A percentile compares a stretch with the other conserved stretches of the same genome.
Evolutionary conservation across 2,113 vertebrate genomes (phyloP).

Genomic region (Perognathus longimembris): DNA sequence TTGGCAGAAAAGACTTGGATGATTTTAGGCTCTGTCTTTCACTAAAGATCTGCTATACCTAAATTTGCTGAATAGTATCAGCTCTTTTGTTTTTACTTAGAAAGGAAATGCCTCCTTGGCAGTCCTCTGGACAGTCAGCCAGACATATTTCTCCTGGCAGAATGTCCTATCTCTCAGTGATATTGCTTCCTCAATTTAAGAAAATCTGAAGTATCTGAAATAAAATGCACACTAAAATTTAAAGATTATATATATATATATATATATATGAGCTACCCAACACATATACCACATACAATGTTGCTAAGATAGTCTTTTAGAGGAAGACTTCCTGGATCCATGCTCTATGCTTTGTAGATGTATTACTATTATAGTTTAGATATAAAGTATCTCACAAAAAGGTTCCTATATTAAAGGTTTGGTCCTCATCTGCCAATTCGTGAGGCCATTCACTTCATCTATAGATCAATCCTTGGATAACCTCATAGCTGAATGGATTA

Average conservation of each 20-base stretch:
- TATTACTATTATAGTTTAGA: not conserved
- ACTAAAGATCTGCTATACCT: not conserved
- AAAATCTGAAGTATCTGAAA: slow-evolving; percentile 11
- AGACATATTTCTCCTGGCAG: not conserved
- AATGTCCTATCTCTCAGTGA: not conserved
- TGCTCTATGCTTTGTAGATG: not conserved
- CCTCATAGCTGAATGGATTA: too few relatives aligned
- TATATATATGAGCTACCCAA: not conserved
- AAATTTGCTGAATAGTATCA: not conserved
- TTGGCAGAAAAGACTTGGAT: not conserved
- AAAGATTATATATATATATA: too few relatives aligned
- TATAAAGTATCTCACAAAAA: too few relatives aligned
- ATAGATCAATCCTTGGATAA: too few relatives aligned
- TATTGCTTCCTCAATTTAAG: not conserved
- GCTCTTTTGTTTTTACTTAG: not conserved
- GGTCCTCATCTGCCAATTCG: too few relatives aligned
- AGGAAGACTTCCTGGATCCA: not conserved
- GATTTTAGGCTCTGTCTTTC: not conserved
- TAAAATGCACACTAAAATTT: not conserved
- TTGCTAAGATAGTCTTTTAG: not conserved
- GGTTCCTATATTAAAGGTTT: too few relatives aligned
- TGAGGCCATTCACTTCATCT: too few relatives aligned
- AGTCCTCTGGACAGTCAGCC: not conserved
- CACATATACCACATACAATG: not conserved
- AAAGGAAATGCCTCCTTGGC: not conserved